Evolutionary conservation across 2,888 invertebrate genomes (phyloP), one percentile per base, ranked within the genome.

Genomic region (Toxonevra muliebris): DNA sequence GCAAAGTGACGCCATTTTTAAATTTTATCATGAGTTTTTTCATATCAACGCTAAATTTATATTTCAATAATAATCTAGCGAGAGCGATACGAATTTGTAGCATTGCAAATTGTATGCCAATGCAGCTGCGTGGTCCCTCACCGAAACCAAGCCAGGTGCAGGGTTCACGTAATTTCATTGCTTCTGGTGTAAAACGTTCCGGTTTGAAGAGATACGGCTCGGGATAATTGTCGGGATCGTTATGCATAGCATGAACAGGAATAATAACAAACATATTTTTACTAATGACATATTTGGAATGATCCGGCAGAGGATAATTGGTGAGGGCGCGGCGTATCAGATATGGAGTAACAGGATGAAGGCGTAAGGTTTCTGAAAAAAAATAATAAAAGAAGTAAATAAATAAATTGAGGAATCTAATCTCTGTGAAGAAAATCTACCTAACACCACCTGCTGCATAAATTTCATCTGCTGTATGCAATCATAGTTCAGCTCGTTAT

Each of bases 121-220:
- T 80, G 70, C 87, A 87, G 67, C 78, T 81, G 43, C 86, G 79
- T 0, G 85, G 85, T 0, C 86, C 87, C 41, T 84, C 82, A 4
- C 86, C 86, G 42, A 86, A 87, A 19, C 86, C 84, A 52, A 86
- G 72, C 79, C 83, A 86, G 1, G 80, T 76, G 68, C 79, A 82
- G 20, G 82, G 79, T 66, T 81, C 79, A 19, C 81, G 76, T 41
- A 84, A 85, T 0, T 86, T 84, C 71, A 88, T 88, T 41, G 87
- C 87, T 67, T 87, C 87, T 8, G 85, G 81, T 0, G 86, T 79
- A 79, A 90, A 91, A 71, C 90, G 85, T 30, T 90, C 89, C 0
- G 90, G 90, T 62, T 88, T 87, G 70, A 90, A 91, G 43, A 85
- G 85, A 1, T 88, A 86, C 0, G 91, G 91, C 11, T 91, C 86